Evolutionary conservation across 37 sponge, comb jelly and placozoan genomes (phyloP).

Genomic region (Corticium candelabrum): DNA sequence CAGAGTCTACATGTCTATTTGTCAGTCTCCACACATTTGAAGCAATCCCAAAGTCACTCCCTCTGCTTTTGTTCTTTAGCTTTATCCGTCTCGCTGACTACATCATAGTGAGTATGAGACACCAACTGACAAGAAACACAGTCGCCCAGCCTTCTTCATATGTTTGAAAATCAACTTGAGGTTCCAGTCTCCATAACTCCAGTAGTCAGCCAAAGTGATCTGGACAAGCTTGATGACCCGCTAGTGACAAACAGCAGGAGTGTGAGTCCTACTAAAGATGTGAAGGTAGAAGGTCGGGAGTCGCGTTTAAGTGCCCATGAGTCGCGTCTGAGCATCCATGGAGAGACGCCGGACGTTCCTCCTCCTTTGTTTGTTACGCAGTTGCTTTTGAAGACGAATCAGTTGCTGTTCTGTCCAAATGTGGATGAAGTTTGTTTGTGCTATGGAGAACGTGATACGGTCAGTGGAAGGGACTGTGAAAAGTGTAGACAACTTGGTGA

Average conservation of each 20-base stretch:
- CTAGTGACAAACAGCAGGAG: neutral
- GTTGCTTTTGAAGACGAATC: conserved; percentile 44
- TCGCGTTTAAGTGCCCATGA: neutral
- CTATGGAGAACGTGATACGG: too few species aligned
- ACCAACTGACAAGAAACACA: neutral
- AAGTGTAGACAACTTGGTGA: conserved; percentile 64
- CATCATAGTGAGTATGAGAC: neutral
- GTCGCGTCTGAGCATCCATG: neutral
- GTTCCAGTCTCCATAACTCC: neutral
- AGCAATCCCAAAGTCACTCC: too few species aligned
- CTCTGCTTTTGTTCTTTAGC: too few species aligned
- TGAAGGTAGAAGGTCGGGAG: neutral
- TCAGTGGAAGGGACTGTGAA: too few species aligned
- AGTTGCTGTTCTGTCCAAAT: conserved; percentile 68
- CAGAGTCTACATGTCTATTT: neutral
- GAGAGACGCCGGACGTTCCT: neutral
- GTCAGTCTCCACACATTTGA: too few species aligned
- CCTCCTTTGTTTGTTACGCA: conserved; percentile 64
- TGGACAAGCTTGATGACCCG: neutral
- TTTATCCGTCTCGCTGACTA: neutral
- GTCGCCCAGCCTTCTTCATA: neutral
- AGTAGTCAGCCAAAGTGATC: neutral
- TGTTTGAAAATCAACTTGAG: neutral
- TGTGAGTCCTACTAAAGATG: neutral
- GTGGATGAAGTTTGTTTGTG: too few species aligned